Evolutionary conservation across 2,113 vertebrate genomes (phyloP).

Genomic region (Chaetura pelagica): DNA sequence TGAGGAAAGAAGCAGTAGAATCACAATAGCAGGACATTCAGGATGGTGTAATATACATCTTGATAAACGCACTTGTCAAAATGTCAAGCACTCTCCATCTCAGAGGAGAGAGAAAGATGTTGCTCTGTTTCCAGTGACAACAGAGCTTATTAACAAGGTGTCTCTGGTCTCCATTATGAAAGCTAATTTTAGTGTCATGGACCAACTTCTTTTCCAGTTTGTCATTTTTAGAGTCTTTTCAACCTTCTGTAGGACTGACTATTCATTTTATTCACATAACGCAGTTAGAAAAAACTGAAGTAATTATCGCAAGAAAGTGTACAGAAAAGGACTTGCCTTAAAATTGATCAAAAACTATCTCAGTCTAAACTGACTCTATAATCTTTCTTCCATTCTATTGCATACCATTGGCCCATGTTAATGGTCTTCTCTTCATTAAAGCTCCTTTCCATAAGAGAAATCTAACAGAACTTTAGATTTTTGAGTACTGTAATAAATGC

Average conservation of each 20-base stretch:
- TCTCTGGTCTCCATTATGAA: not conserved
- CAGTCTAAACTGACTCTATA: not conserved
- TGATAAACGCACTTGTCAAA: slow-evolving; percentile 42
- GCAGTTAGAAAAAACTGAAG: not conserved
- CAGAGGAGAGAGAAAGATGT: not conserved
- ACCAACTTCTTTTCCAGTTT: not conserved
- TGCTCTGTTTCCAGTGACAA: not conserved
- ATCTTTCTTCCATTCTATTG: not conserved
- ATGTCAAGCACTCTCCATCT: not conserved
- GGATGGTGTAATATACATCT: not conserved
- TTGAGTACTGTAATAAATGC: not conserved
- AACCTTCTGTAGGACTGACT: not conserved
- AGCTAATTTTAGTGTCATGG: not conserved
- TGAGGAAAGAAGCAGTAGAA: slow-evolving; percentile 1
- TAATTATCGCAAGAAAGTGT: not conserved
- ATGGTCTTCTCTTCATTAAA: not conserved
- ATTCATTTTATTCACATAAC: not conserved
- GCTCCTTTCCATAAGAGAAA: not conserved
- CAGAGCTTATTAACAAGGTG: not conserved
- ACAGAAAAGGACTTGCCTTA: not conserved
- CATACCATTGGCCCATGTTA: not conserved
- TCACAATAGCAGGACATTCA: slow-evolving; percentile 3
- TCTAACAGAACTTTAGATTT: not conserved
- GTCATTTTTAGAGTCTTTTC: not conserved
- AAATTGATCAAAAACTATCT: not conserved